Conservation (phyloP, 2,797 vertebrate species). For the Macrochelys suwanniensis region DNA sequence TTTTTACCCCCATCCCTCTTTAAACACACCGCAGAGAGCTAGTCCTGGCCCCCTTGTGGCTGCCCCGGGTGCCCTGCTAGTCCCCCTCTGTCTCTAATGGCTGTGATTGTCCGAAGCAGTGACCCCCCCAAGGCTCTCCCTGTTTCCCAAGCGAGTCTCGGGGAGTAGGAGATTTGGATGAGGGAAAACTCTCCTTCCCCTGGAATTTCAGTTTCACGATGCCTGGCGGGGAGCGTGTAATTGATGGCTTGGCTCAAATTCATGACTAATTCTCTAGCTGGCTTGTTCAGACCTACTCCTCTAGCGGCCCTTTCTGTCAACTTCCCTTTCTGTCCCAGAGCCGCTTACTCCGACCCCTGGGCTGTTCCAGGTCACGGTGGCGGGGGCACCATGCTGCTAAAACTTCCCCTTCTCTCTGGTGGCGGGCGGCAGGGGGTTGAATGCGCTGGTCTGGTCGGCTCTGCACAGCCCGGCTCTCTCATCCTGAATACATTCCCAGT, state of each 20-base stretch:
- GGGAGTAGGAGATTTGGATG: not conserved
- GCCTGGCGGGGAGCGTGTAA: not conserved
- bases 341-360: not conserved
- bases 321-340: not conserved
- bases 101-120: not conserved
- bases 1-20: not conserved
- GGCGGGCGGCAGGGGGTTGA: not conserved
- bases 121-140: not conserved
- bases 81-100: no score
- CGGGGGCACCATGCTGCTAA: not conserved
- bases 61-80: no score
- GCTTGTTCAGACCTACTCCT: not conserved
- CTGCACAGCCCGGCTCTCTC: not conserved
- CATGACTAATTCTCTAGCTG: not conserved
- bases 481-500: not conserved
- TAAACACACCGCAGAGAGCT: no score
- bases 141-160: not conserved
- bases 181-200: not conserved
- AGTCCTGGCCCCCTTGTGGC: no score
- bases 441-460: not conserved
- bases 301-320: not conserved
- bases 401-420: not conserved
- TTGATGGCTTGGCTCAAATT: not conserved
- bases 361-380: not conserved
- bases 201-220: not conserved